Evolutionary conservation across 2,888 invertebrate species (phyloP), one percentile per base, ranked within the genome.

Genomic region (Chrysina gloriosa): DNA sequence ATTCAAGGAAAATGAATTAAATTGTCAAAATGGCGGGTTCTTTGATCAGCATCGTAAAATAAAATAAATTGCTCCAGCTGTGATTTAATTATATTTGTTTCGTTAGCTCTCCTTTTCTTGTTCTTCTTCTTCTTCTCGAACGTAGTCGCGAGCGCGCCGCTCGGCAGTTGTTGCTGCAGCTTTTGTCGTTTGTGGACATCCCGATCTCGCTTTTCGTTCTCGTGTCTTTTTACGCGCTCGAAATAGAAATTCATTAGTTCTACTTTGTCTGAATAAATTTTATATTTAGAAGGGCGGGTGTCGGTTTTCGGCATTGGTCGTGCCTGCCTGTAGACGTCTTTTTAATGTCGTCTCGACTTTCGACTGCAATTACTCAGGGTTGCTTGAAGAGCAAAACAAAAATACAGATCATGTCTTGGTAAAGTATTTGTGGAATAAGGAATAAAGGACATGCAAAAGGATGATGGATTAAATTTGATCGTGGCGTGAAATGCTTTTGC

Each of bases 21-120:
- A 70, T 64, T 64, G 68, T 70, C 69, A 69, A 70, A 70, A 71
- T 71, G 65, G 70, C 65, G 65, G 71, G 69, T 65, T 50, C 71
- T 71, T 71, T 71, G 71, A 71, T 71, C 71, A 52, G 45, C 63
- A 31, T 71, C 71, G 71, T 71, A 71, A 71, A 71, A 69, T 65
- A 63, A 69, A 71, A 71, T 71, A 67, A 68, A 71, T 71, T 70
- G 69, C 71, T 63, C 63, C 71, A 70, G 71, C 69, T 71, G 70
- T 68, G 71, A 70, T 71, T 70, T 69, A 68, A 69, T 69, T 68
- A 69, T 63, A 68, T 61, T 61, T 61, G 58, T 61, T 61, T 42
- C 58, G 58, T 42, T 61, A 42, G 42, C 45, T 42, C 52, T 48
- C 48, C 23, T 25, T 36, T n/a, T 19, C 45, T n/a, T 29, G n/a